Base-by-base conservation (phyloP, 2,888 invertebrate species). In the Griposia aprilina region DNA sequence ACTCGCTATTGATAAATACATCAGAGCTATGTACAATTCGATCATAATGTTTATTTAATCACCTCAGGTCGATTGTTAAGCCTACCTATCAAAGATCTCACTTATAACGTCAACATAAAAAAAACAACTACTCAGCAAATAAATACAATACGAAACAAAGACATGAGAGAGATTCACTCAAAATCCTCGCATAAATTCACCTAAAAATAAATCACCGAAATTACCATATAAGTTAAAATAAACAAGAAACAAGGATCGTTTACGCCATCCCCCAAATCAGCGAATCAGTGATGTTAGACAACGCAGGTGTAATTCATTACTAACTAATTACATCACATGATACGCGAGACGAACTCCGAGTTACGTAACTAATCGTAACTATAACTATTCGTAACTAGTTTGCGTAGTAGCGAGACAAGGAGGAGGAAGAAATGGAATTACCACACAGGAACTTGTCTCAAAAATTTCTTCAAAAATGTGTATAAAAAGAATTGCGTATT, bases 291-390 rank as follows among this genome's bases (percentile, higher is more conserved):
- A 90, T 89, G 91, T 88, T 83, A 91, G 91, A 92, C 94, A 92
- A 87, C 87, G 87, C 91, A 92, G 92, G 91, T 92, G 93, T 95
- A 95, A 95, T 95, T 95, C 95, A 95, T 96, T 95, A 89, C 85
- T 81, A 91, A 93, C 92, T 95, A 96, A 95, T 95, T 94, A 94
- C 93, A 86, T 83, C 88, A 89, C 91, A 91, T 93, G 94, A 93
- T 93, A 93, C 91, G 91, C 89, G 89, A 87, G 88, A 90, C 90
- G 87, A 90, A 89, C 90, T 90, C 85, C 77, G 72, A 88, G 79
- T 85, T 82, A 81, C 80, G 80, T 63, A 86, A 89, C 84, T 89
- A 86, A 87, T 84, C 68, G 80, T 85, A 80, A 76, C 76, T 86
- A 78, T 83, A 85, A 86, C 87, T 88, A 88, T 73, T 59, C 65